A percentile compares a stretch with the other conserved stretches of the same genome.
These are phyloP conservation scores for Ochotona curzoniae DNA, from an alignment of 2,113 vertebrate species.

Conservation along the genomic window DNA sequence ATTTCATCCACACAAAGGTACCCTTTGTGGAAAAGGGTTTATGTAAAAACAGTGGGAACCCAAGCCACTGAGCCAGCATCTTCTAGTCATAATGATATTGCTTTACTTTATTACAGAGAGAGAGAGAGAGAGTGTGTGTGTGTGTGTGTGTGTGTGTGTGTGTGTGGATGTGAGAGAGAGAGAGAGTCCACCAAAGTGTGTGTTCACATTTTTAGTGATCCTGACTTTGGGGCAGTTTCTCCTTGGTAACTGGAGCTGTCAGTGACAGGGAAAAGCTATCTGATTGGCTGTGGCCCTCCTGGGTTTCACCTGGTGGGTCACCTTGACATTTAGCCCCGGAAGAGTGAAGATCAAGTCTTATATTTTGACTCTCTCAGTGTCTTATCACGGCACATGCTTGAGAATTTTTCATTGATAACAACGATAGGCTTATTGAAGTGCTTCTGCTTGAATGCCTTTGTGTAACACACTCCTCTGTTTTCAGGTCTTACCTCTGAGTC, in stretches of 20 bases:
- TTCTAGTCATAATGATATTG: neutral
- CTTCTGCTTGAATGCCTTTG: neutral
- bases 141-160: neutral
- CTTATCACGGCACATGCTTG: neutral
- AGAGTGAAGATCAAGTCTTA: neutral
- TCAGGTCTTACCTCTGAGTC: neutral
- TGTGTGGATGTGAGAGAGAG: neutral
- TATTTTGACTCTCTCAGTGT: neutral
- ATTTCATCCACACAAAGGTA: conserved; percentile 36
- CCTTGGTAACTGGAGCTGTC: neutral
- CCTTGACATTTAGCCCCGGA: neutral
- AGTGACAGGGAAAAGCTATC: neutral
- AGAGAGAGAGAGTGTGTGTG: neutral
- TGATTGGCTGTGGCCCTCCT: neutral
- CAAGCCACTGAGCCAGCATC: neutral
- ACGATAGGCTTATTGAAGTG: neutral
- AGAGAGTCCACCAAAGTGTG: neutral
- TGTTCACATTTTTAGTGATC: neutral
- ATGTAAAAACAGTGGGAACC: neutral
- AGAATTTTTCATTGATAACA: neutral
- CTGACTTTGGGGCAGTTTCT: neutral
- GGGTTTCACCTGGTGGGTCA: neutral
- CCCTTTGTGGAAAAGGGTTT: neutral
- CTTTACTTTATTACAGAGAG: neutral
- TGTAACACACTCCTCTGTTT: neutral